These are phyloP conservation scores for Drosophila pseudoobscura DNA, from an alignment of 1,140 invertebrate species.

Conservation along the genomic window DNA sequence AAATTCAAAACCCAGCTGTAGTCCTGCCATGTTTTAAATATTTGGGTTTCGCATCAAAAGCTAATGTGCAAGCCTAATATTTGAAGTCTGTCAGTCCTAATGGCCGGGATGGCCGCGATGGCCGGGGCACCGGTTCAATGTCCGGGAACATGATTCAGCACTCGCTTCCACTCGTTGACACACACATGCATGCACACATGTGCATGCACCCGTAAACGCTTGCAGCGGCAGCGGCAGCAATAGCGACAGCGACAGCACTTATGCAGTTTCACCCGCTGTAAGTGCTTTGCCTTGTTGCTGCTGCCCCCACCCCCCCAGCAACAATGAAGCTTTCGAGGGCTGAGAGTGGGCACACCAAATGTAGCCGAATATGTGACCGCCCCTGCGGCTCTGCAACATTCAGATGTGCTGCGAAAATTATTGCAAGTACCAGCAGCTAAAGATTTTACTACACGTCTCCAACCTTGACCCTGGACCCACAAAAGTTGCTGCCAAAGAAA, in stretches of 20 bases:
- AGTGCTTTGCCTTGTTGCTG: slow-evolving; percentile 49
- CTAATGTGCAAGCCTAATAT: slow-evolving; percentile 1
- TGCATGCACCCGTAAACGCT: slow-evolving; percentile 8
- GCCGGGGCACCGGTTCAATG: slow-evolving; percentile 36
- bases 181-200: neutral
- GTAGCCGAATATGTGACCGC: slow-evolving; percentile 4
- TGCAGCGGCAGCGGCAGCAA: no score
- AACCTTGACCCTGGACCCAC: no score
- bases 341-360: neutral
- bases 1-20: neutral
- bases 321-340: neutral
- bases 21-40: no score
- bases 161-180: slow-evolving; percentile 45
- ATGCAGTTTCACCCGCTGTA: slow-evolving; percentile 14
- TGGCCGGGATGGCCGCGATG: slow-evolving; percentile 22
- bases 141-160: slow-evolving; percentile 47
- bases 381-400: no score
- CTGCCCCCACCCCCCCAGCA: neutral
- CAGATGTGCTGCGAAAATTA: no score
- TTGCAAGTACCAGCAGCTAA: no score
- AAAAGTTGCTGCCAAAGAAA: no score
- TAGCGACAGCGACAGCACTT: slow-evolving; percentile 15
- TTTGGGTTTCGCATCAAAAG: no score
- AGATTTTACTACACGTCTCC: no score
- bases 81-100: slow-evolving; percentile 14